Conservation (phyloP, 2,113 vertebrate species). For the human region GRCh38 chr1:201336001-201336500, state of each 20-base stretch:
- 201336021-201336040: accelerated
- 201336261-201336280: not conserved
- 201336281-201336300: not conserved
- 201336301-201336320: not conserved
- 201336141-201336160: not conserved
- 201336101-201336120: not conserved
- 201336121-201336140: too few relatives aligned
- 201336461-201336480: not conserved
- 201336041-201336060: not conserved
- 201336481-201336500: not conserved
- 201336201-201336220: not conserved
- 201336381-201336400: not conserved
- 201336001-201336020: not conserved
- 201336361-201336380: not conserved
- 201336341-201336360: not conserved
- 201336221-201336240: not conserved
- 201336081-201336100: not conserved
- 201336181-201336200: not conserved
- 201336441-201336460: too few relatives aligned
- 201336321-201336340: not conserved
- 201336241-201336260: not conserved
- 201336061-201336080: not conserved
- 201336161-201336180: too few relatives aligned
- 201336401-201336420: not conserved
- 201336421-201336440: not conserved